These are phyloP conservation scores for Xanthorhoe designata DNA, from an alignment of 2,888 invertebrate species.

Conservation along the genomic window DNA sequence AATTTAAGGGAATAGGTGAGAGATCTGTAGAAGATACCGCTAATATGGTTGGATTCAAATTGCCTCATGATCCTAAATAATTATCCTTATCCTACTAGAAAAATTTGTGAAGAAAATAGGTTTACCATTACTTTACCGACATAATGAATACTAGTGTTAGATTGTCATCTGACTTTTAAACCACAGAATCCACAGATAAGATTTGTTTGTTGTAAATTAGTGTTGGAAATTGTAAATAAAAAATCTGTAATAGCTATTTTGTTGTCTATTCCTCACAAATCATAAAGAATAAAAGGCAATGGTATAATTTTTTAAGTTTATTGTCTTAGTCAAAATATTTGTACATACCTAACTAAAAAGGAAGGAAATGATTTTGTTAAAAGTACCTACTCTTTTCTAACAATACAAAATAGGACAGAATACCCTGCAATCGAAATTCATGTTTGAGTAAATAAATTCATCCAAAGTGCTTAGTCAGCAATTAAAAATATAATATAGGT, in stretches of 20 bases:
- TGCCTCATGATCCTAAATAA: constrained; percentile 91
- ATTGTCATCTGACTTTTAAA: background rate
- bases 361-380: background rate
- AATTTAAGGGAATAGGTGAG: constrained; percentile 94
- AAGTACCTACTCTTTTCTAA: background rate
- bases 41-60: constrained; percentile 92
- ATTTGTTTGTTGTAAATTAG: background rate
- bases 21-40: constrained; percentile 91
- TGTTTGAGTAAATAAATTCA: background rate
- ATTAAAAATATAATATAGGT: background rate
- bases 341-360: background rate
- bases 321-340: background rate
- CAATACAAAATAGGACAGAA: background rate
- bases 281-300: background rate
- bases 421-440: background rate
- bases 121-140: background rate
- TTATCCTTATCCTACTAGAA: background rate
- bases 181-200: background rate
- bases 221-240: background rate
- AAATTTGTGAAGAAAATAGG: background rate
- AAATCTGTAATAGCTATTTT: background rate
- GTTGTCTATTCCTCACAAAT: background rate
- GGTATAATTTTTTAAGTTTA: background rate
- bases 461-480: background rate
- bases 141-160: background rate